Conservation (phyloP, 2,113 vertebrate species). For the Chloebia gouldiae region DNA sequence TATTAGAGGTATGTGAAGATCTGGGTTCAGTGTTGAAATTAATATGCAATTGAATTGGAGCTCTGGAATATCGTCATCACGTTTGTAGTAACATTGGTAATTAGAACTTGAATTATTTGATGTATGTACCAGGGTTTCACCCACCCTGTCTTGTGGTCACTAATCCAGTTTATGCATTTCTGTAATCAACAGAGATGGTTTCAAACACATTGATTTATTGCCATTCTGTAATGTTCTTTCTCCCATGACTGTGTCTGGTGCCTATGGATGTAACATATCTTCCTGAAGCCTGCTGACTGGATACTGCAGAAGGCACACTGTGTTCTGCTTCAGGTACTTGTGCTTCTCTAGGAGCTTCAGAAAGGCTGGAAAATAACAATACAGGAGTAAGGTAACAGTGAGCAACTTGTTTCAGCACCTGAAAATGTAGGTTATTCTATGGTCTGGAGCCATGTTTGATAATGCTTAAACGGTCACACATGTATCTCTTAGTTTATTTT, state of each 20-base stretch:
- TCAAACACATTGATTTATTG: not conserved
- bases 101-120: not conserved
- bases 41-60: not conserved
- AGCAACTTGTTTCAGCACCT: not conserved
- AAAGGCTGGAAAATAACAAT: not conserved
- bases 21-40: not conserved
- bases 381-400: not conserved
- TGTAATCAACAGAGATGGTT: not conserved
- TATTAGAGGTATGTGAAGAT: not conserved
- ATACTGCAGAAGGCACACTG: not conserved
- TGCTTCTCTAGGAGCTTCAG: not conserved
- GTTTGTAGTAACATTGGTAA: not conserved
- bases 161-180: not conserved
- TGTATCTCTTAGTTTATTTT: not conserved
- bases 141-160: not conserved
- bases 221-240: not conserved
- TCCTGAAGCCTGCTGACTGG: not conserved
- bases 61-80: not conserved
- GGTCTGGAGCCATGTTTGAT: not conserved
- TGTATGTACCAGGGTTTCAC: not conserved
- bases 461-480: not conserved
- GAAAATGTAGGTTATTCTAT: not conserved
- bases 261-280: fast-evolving
- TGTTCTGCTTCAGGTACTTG: not conserved
- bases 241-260: not conserved